phyloP scores from a whole-genome alignment of 1,140 invertebrate species.

The Daktulosphaira vitifoliae region DNA sequence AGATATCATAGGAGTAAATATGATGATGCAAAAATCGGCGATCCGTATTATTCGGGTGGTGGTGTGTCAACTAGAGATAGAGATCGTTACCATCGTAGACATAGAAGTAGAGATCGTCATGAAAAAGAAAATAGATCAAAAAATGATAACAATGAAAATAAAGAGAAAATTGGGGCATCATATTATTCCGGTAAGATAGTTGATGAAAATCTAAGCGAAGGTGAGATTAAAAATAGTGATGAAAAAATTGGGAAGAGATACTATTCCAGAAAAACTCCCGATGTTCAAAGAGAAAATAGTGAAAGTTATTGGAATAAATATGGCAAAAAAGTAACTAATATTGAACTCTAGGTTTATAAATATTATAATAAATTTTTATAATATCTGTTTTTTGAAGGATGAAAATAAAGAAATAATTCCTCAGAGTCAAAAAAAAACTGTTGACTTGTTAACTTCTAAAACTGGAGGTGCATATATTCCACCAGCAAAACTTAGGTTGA shows the following conservation, averaged over 20 bases:
- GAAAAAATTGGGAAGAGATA: constrained; percentile 37
- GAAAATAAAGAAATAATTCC: constrained; percentile 34
- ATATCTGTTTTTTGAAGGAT: neutral
- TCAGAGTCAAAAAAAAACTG: constrained; percentile 22
- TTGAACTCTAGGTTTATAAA: no score
- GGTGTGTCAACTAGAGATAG: neutral
- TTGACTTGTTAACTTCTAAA: constrained; percentile 56
- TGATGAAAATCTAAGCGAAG: constrained; percentile 22
- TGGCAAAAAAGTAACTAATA: constrained; percentile 35
- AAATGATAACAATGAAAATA: constrained; percentile 13
- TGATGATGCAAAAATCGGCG: constrained; percentile 2
- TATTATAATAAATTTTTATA: no score
- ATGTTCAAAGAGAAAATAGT: constrained; percentile 38
- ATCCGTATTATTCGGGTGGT: constrained; percentile 18
- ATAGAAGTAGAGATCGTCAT: constrained; percentile 22
- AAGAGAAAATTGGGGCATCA: constrained; percentile 34
- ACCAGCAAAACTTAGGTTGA: constrained; percentile 84
- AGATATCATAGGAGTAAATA: neutral
- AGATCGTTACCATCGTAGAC: constrained; percentile 3
- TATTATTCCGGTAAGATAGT: constrained; percentile 17
- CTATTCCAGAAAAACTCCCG: constrained; percentile 28
- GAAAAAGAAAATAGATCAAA: constrained; percentile 31
- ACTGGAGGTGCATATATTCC: constrained; percentile 98
- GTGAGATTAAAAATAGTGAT: neutral
- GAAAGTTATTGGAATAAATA: constrained; percentile 44